Conservation (phyloP, 64 coral and sea anemone species). For the Pocillopora verrucosa region DNA sequence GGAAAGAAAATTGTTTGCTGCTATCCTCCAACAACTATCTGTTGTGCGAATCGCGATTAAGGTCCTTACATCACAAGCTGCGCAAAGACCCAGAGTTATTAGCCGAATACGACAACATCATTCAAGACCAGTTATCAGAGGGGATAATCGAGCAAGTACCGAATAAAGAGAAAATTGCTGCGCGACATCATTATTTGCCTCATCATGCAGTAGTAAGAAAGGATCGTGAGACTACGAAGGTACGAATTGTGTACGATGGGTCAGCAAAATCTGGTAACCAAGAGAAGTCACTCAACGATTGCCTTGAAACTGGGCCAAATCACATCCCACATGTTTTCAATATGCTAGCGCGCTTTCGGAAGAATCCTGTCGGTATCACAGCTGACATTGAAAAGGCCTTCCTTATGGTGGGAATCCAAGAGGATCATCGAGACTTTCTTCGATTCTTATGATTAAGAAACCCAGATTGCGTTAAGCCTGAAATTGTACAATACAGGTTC, state of each 20-base stretch:
- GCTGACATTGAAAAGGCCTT: slow-evolving; percentile 27
- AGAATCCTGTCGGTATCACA: not conserved
- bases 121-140: slow-evolving; percentile 22
- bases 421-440: not conserved
- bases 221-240: not conserved
- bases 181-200: not conserved
- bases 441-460: slow-evolving; percentile 9
- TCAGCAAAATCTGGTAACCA: not conserved
- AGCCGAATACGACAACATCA: slow-evolving; percentile 35
- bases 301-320: slow-evolving; percentile 34
- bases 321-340: slow-evolving; percentile 11
- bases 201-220: not conserved
- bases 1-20: not conserved
- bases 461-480: not conserved
- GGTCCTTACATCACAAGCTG: not conserved
- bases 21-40: not conserved
- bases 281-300: slow-evolving; percentile 4
- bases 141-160: slow-evolving; percentile 27
- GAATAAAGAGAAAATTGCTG: not conserved
- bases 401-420: slow-evolving; percentile 31
- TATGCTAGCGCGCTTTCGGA: not conserved
- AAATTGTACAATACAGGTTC: not conserved
- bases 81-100: slow-evolving; percentile 29
- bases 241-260: not conserved
- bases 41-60: not conserved